Base-by-base conservation (phyloP, 2,797 vertebrate species). In the Oreochromis grahami region DNA sequence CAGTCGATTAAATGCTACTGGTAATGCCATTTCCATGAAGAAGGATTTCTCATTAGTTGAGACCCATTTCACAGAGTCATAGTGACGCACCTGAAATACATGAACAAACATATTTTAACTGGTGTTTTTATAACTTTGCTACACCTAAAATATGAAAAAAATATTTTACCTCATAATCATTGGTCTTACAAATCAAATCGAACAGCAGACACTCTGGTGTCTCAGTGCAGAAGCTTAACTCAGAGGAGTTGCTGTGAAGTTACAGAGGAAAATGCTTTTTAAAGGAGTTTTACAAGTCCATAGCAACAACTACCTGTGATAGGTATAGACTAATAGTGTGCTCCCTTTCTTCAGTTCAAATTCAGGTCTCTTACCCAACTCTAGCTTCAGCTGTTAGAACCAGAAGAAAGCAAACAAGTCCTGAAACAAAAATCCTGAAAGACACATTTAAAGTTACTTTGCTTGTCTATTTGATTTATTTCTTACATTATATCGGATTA, bases 151-250 rank as follows among this genome's bases (percentile, higher is more conserved):
- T 32, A 14, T 52, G 10, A 65, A 76, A 65, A 17, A 76, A 55
- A 15, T 0, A 1, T 68, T 41, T 63, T 60, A 97, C 96, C 94
- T 97, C 93, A 74, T 94, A 96, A 0, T 76, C 14, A 0, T 77
- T 11, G 8, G 68, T 93, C 6, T 82, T 3, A 84, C 96, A 97
- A 52, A 95, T 14, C 11, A 72, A 29, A 56, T 96, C 81, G 55
- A 86, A 96, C 76, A 96, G 78, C 52, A 96, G 88, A 63, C 95
- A 96, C 55, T 97, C 60, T 2, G 86, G 34, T 12, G 96, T 95
- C 78, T 97, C 96, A 8, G 79, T 63, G 13, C 94, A 96, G 84
- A 93, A 88, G 1, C n/a, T 1, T 1, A 84, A 29, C 8, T 91
- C 10, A 29, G 84, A 91, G 17, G 95, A 96, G 55, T 89, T 82